Percentiles rank a stretch among this genome's conserved stretches.
These are phyloP conservation scores for Noctua janthe DNA, from an alignment of 2,888 invertebrate species.

Conservation along the genomic window DNA sequence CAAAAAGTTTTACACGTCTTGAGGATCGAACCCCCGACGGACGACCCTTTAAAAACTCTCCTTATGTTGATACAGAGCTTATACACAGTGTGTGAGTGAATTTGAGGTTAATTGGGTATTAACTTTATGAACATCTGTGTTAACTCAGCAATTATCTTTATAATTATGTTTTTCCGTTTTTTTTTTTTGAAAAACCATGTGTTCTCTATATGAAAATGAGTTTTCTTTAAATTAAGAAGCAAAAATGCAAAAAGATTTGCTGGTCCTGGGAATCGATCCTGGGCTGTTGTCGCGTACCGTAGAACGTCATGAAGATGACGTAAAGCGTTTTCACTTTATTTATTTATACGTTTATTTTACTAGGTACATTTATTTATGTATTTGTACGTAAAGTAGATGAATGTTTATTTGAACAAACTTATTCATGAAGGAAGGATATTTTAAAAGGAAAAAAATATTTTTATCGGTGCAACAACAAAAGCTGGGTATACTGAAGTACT, in stretches of 20 bases:
- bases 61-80: too few relatives aligned
- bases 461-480: background rate
- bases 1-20: constrained; percentile 22
- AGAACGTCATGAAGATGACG: background rate
- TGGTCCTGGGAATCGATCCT: constrained; percentile 1
- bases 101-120: background rate
- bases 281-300: background rate
- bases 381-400: background rate
- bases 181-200: background rate
- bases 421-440: rapidly evolving
- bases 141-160: too few relatives aligned
- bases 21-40: constrained; percentile 18
- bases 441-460: background rate
- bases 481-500: background rate
- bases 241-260: constrained; percentile 6
- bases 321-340: background rate
- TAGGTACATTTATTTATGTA: too few relatives aligned
- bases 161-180: too few relatives aligned
- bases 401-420: too few relatives aligned
- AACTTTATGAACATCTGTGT: too few relatives aligned
- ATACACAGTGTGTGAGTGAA: background rate
- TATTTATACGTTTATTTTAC: background rate
- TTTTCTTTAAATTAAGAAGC: background rate
- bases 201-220: background rate
- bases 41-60: background rate